Base-by-base conservation (phyloP, 1,140 invertebrate species). In the Nebria ingens region DNA sequence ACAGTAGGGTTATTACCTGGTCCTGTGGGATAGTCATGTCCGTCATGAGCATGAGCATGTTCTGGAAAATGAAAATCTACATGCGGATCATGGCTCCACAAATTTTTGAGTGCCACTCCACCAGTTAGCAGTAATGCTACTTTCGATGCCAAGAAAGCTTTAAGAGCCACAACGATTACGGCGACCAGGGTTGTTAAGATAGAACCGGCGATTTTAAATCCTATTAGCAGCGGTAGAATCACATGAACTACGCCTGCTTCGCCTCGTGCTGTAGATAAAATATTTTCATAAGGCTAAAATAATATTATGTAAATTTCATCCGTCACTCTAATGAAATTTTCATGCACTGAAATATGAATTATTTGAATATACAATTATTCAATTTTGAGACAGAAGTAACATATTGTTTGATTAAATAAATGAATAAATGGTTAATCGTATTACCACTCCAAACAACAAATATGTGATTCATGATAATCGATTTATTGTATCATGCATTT, bases 101-200 rank as follows among this genome's bases (percentile, higher is more conserved):
- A 64, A 59, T 79, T 81, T 64, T 78, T 79, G 19, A 77, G 62
- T 3, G 79, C 72, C 63, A 83, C 73, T 51, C 75, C 70, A 6
- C 74, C 65, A 0, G 81, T 78, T 6, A 81, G 71, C 11, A 82
- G 56, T 1, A 82, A 69, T 0, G 81, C 81, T 55, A 81, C 64
- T 64, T 83, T 84, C 21, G 80, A 81, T 1, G 81, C 71, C 15
- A 79, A 63, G 55, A 82, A 72, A 0, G 81, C 79, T 64, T 84
- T 82, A 1, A 84, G 59, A 0, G 79, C 79, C 0, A 84, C 67
- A 1, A 78, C 59, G 1, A 79, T 75, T 22, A 83, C 76, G 21
- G 79, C 69, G 22, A 76, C 73, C 50, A 82, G 65, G 0, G 74
- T 75, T 21, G 81, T 72, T 55, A 81, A 72, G 13, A 75, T 73